These are phyloP conservation scores for Herpetotheres cachinnans DNA, from an alignment of 2,113 vertebrate species.

Conservation along the genomic window DNA sequence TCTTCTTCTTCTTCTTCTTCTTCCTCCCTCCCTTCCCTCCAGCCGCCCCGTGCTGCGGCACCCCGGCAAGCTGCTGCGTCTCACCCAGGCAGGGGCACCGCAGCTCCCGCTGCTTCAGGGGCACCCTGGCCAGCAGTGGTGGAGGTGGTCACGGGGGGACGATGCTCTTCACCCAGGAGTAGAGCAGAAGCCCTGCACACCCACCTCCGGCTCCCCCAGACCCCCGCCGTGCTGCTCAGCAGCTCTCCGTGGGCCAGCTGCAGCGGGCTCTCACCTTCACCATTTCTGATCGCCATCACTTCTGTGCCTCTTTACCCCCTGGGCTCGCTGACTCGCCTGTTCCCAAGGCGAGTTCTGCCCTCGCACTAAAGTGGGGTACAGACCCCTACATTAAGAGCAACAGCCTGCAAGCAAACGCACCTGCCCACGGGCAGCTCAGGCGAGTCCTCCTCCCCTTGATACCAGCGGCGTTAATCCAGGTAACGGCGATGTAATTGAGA, in stretches of 20 bases:
- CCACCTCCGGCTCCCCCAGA: neutral
- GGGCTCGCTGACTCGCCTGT: neutral
- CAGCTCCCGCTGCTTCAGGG: neutral
- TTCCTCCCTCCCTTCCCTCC: neutral
- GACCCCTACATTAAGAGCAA: neutral
- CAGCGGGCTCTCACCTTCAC: neutral
- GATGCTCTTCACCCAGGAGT: neutral
- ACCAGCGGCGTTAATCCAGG: neutral
- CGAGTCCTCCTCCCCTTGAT: neutral
- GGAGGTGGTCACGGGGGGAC: too few species aligned
- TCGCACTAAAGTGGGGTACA: neutral
- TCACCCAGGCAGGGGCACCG: neutral
- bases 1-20: neutral
- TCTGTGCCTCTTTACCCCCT: neutral
- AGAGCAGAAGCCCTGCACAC: neutral
- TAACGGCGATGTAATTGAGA: neutral
- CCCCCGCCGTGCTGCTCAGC: neutral
- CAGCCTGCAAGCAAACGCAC: neutral
- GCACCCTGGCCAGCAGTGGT: neutral
- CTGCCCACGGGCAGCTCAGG: neutral
- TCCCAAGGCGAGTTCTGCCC: neutral
- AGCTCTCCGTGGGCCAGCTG: too few species aligned
- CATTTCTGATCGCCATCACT: rapidly evolving
- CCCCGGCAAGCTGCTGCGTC: too few species aligned
- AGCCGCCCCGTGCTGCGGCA: neutral